Evolutionary conservation across 2,797 vertebrate genomes (phyloP).

Genomic region (Jordanella pulchra): DNA sequence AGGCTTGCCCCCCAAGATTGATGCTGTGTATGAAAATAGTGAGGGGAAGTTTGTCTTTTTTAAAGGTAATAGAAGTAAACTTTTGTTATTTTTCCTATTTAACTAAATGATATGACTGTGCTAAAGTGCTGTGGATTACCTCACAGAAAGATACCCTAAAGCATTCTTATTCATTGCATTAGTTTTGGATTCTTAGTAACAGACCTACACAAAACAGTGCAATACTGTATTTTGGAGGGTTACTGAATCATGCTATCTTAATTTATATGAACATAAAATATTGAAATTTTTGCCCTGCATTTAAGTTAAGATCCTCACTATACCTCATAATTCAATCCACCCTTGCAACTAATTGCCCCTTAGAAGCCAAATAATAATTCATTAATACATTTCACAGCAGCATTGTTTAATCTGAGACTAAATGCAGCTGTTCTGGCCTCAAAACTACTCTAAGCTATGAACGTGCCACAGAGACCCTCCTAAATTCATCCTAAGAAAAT

Average conservation of each 20-base stretch:
- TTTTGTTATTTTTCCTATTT: too few relatives aligned
- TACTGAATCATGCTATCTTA: background rate
- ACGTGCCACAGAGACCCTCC: background rate
- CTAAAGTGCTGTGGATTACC: too few relatives aligned
- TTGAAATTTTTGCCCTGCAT: background rate
- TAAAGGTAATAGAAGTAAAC: constrained; percentile 85
- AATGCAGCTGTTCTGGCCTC: background rate
- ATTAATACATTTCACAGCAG: background rate
- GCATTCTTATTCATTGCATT: too few relatives aligned
- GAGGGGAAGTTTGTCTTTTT: constrained; percentile 99
- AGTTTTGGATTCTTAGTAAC: too few relatives aligned
- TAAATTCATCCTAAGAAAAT: background rate
- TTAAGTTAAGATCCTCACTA: background rate
- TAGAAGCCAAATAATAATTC: background rate
- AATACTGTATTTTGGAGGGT: background rate
- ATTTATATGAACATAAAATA: background rate
- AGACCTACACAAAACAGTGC: too few relatives aligned
- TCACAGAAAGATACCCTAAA: too few relatives aligned
- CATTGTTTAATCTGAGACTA: background rate
- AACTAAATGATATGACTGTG: too few relatives aligned
- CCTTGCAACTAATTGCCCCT: background rate
- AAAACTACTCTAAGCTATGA: background rate
- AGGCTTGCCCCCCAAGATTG: constrained; percentile 92
- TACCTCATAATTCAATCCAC: background rate
- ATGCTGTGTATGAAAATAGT: constrained; percentile 97